A percentile compares a stretch with the other conserved stretches of the same genome.
Conservation (phyloP, 2,888 invertebrate species). For the Crematogaster levior region DNA sequence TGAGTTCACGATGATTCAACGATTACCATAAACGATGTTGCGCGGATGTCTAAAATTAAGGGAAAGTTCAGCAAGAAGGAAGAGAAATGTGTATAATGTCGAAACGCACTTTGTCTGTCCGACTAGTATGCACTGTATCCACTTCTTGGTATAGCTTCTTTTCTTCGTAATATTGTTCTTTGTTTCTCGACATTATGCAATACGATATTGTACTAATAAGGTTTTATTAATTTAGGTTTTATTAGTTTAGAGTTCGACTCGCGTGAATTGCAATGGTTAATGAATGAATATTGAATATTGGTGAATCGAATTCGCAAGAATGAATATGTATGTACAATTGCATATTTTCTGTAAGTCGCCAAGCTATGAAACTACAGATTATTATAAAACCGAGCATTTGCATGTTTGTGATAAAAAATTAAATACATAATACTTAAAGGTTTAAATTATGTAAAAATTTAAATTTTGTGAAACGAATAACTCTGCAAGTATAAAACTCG, state of each 20-base stretch:
- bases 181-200: neutral
- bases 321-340: neutral
- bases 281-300: too few relatives aligned
- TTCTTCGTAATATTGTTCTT: slow-evolving; percentile 3
- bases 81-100: slow-evolving; percentile 39
- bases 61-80: slow-evolving; percentile 34
- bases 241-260: neutral
- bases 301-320: too few relatives aligned
- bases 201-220: neutral
- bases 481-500: neutral
- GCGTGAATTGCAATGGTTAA: neutral
- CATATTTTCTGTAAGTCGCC: neutral
- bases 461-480: neutral
- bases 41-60: slow-evolving; percentile 38
- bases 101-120: neutral
- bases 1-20: slow-evolving; percentile 34
- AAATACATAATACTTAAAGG: too few relatives aligned
- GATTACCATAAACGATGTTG: slow-evolving; percentile 9
- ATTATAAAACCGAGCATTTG: neutral
- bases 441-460: neutral
- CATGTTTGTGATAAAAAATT: neutral
- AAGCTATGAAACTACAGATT: neutral
- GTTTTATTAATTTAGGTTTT: neutral
- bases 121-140: neutral
- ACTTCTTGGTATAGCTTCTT: neutral